Evolutionary conservation across 30 jellyfish, hydroid and myxozoan genomes (phyloP).

Genomic region (Rhopilema esculentum): DNA sequence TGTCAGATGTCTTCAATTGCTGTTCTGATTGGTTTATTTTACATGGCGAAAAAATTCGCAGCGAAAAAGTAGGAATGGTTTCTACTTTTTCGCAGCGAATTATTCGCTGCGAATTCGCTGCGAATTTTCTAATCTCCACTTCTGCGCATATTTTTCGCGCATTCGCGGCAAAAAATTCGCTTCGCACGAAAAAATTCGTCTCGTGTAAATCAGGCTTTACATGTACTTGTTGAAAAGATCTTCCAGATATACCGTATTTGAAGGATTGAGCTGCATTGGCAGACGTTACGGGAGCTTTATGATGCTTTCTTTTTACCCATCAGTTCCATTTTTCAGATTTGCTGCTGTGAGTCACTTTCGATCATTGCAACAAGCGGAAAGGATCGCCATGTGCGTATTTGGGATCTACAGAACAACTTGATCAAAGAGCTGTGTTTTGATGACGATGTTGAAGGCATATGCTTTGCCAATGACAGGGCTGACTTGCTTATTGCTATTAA

Average conservation of each 20-base stretch:
- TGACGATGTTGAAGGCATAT: conserved; percentile 55
- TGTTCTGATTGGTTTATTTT: too few relatives aligned
- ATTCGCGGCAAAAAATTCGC: too few relatives aligned
- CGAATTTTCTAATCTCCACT: too few relatives aligned
- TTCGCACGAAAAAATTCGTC: too few relatives aligned
- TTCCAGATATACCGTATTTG: conserved; percentile 52
- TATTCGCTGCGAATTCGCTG: too few relatives aligned
- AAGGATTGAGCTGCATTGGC: neutral
- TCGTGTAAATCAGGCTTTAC: too few relatives aligned
- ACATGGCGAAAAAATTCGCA: too few relatives aligned
- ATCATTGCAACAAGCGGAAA: conserved; percentile 81
- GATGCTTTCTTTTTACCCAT: neutral
- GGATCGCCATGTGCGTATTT: conserved; percentile 73
- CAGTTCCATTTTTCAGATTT: conserved; percentile 28
- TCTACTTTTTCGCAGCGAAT: too few relatives aligned
- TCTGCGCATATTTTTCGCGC: too few relatives aligned
- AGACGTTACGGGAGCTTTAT: neutral
- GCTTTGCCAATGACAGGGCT: conserved; percentile 89
- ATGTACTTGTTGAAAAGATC: conserved; percentile 42
- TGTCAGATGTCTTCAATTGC: too few relatives aligned
- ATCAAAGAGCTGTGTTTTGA: conserved; percentile 77
- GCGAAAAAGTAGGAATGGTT: too few relatives aligned
- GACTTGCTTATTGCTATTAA: conserved; percentile 83
- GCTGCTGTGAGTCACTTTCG: conserved; percentile 67
- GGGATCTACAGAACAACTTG: conserved; percentile 67